Evolutionary conservation across 2,888 invertebrate species (phyloP), one percentile per base, ranked within the genome.

Genomic region (Hedychridium roseum): DNA sequence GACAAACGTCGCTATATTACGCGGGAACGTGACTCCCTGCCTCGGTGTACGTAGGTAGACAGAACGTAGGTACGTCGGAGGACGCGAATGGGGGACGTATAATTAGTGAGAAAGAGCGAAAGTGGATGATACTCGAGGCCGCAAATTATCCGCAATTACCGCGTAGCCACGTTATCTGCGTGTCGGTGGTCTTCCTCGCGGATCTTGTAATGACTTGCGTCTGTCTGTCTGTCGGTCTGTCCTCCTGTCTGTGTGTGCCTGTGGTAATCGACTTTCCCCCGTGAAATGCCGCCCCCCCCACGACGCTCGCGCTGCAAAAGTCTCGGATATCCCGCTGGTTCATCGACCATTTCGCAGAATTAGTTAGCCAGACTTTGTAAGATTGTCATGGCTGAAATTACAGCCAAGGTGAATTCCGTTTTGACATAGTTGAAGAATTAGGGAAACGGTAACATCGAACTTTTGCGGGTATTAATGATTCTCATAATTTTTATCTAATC

Each of bases 111-210:
- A 35, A 28, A 36, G 41, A 48, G 40, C 32, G 44, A 41, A 42
- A 18, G 38, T 28, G 47, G 51, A 49, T 44, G 47, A 53, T 54
- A 55, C 54, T 53, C 57, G 44, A 57, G 52, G 50, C 43, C 49
- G 50, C 50, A 54, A 63, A 61, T 62, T 55, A 64, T 60, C 53
- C 45, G 52, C 62, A 58, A 62, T 64, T 57, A 54, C 40, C 52
- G 44, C 47, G 43, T 35, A 42, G 30, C 59, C 51, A 36, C 44
- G 35, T 43, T 38, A 48, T 50, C 45, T 40, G 32, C 37, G 26
- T 28, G 26, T 32, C 26, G 18, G 23, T 17, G n/a, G n/a, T n/a
- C n/a, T n/a, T n/a, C n/a, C n/a, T n/a, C n/a, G n/a, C n/a, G n/a
- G n/a, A n/a, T n/a, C n/a, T n/a, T n/a, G n/a, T n/a, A n/a, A n/a